Conservation (phyloP, 2,797 vertebrate species). For the Morelia viridis region DNA sequence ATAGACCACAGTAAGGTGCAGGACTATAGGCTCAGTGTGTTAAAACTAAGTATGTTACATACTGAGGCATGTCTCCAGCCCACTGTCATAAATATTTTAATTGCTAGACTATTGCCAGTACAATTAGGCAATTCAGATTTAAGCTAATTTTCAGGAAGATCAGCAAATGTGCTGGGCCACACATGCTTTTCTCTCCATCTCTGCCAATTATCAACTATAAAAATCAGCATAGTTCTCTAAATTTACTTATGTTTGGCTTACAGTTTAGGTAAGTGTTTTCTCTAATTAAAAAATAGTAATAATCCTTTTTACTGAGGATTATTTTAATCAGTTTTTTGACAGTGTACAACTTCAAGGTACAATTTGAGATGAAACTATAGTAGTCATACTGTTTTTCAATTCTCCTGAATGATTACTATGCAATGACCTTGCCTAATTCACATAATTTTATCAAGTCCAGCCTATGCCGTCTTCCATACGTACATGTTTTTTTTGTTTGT, state of each 20-base stretch:
- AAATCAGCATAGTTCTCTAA: background rate
- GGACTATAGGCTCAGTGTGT: background rate
- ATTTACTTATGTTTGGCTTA: background rate
- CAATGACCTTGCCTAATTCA: background rate
- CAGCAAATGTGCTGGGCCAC: background rate
- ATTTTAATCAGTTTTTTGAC: background rate
- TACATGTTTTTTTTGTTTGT: no score
- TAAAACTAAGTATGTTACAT: constrained; percentile 9
- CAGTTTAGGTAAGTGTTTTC: background rate
- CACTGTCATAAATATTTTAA: background rate
- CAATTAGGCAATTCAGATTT: constrained; percentile 14
- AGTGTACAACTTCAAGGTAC: background rate
- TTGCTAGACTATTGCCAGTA: constrained; percentile 16
- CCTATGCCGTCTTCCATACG: no score
- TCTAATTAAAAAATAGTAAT: background rate
- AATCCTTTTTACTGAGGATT: background rate
- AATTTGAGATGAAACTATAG: no score
- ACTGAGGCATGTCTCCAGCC: constrained; percentile 26
- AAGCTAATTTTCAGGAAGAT: constrained; percentile 22
- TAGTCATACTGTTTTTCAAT: no score
- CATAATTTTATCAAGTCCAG: background rate
- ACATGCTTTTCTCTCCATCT: background rate
- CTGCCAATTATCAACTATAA: background rate
- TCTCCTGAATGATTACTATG: no score
- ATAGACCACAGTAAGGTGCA: background rate